Evolutionary conservation across 2,888 invertebrate species (phyloP), one percentile per base, ranked within the genome.

Genomic region (Myopa tessellatipennis): DNA sequence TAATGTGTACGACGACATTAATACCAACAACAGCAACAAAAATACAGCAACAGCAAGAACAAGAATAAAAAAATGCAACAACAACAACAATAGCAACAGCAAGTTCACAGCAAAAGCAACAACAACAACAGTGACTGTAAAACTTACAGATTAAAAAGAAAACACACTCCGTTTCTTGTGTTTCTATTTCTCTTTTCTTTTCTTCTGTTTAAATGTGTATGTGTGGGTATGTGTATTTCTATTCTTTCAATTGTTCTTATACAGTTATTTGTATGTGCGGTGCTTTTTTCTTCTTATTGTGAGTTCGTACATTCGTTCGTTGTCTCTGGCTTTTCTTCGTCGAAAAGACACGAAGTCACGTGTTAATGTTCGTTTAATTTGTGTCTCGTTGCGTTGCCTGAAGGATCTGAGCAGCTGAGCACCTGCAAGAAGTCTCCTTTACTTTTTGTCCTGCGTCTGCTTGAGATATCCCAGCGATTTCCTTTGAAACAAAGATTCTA

Each of bases 331-430:
- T 8, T 12, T 34, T 65, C 36, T 65, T 65, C 36, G 65, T 71
- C 63, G 79, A 82, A 82, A 83, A 67, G 79, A 76, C 83, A 82
- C 83, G 82, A 82, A 83, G 83, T 83, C 83, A 82, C 83, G 83
- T 82, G 83, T 81, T 80, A 81, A 80, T 80, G 76, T 78, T 81
- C 78, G 76, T 81, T 82, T 81, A 83, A 80, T 81, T 83, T 82
- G 79, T 81, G 78, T 79, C 79, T 79, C 79, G 79, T 78, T 80
- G 74, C 65, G 78, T 70, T 70, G 40, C 74, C 74, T n/a, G 60
- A 75, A 77, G 80, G 79, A 80, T 79, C 81, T 79, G 79, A 79
- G 80, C 79, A 79, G 78, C 16, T 55, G 52, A 55, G 16, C 55
- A 14, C 55, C n/a, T 55, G 16, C 4, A 55, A 55, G 55, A 4